phyloP scores from a whole-genome alignment of 1,140 invertebrate genomes.

The Phortica variegata region DNA sequence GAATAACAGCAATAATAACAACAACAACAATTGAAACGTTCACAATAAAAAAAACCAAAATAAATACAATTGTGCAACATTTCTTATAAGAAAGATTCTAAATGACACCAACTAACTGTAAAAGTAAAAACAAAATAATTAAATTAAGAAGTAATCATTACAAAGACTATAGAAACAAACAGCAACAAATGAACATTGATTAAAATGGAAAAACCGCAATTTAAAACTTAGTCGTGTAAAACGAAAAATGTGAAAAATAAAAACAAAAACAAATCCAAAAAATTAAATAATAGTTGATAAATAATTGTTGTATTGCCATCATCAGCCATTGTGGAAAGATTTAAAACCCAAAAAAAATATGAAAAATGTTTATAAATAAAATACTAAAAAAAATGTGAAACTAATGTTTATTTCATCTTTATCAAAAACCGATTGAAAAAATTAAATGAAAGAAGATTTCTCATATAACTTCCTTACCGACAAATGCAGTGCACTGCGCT shows the following conservation, averaged over 20 bases:
- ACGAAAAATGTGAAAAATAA: too few species aligned
- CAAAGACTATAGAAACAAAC: too few species aligned
- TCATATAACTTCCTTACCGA: conserved; percentile 3
- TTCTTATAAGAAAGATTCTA: too few species aligned
- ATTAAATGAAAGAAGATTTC: conserved; percentile 30
- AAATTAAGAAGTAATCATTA: background rate
- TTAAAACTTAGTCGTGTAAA: too few species aligned
- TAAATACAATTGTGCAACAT: conserved; percentile 20
- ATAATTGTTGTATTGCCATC: conserved; percentile 49
- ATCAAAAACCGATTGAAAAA: conserved; percentile 27
- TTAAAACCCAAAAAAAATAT: conserved; percentile 11
- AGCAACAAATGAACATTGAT: too few species aligned
- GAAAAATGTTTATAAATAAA: conserved; percentile 24
- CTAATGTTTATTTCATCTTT: conserved; percentile 53
- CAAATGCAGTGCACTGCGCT: background rate
- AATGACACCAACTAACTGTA: too few species aligned
- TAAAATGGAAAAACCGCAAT: too few species aligned
- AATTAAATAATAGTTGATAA: conserved; percentile 45
- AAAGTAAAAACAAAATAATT: conserved; percentile 40
- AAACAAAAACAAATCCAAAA: too few species aligned
- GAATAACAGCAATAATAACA: too few species aligned
- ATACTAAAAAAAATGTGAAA: conserved; percentile 41
- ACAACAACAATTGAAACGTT: too few species aligned
- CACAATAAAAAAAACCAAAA: too few species aligned
- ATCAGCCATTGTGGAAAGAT: conserved; percentile 20